Evolutionary conservation across 2,113 vertebrate species (phyloP).

Genomic region (Otolemur garnettii): DNA sequence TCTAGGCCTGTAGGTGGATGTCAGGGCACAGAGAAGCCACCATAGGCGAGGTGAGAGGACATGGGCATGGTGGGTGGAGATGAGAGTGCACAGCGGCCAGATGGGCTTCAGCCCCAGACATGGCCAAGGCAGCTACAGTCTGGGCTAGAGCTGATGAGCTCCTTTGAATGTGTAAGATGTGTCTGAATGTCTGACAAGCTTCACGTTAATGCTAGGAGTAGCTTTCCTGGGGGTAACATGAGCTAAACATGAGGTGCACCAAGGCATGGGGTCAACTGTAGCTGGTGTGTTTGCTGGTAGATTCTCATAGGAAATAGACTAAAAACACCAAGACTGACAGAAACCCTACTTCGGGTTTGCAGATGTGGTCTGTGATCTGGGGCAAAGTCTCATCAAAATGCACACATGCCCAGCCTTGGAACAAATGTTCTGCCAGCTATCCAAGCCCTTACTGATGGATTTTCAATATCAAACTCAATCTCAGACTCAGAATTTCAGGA

Average conservation of each 20-base stretch:
- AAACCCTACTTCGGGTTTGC: slow-evolving; percentile 54
- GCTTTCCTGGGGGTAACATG: slow-evolving; percentile 58
- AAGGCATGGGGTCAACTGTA: slow-evolving; percentile 71
- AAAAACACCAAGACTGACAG: slow-evolving; percentile 54
- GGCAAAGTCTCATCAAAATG: slow-evolving; percentile 79
- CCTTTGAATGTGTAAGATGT: not conserved
- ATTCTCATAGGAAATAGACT: slow-evolving; percentile 65
- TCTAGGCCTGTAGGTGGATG: not conserved
- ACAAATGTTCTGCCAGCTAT: slow-evolving; percentile 70
- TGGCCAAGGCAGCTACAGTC: too few relatives aligned
- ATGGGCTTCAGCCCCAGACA: too few relatives aligned
- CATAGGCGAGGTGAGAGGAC: not conserved
- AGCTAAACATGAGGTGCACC: slow-evolving; percentile 73
- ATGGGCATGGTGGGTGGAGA: not conserved
- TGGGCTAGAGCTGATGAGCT: too few relatives aligned
- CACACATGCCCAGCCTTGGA: slow-evolving; percentile 60
- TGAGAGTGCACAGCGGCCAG: too few relatives aligned
- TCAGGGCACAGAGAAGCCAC: not conserved
- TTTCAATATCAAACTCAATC: slow-evolving; percentile 62
- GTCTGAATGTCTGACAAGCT: slow-evolving; percentile 80
- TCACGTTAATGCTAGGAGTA: slow-evolving; percentile 66
- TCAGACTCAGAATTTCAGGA: slow-evolving; percentile 50
- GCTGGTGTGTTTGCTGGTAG: slow-evolving; percentile 68
- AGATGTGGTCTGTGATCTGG: slow-evolving; percentile 78
- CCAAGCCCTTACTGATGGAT: slow-evolving; percentile 48